phyloP scores from a whole-genome alignment of 2,113 vertebrate genomes.

The Nesoenas mayeri region DNA sequence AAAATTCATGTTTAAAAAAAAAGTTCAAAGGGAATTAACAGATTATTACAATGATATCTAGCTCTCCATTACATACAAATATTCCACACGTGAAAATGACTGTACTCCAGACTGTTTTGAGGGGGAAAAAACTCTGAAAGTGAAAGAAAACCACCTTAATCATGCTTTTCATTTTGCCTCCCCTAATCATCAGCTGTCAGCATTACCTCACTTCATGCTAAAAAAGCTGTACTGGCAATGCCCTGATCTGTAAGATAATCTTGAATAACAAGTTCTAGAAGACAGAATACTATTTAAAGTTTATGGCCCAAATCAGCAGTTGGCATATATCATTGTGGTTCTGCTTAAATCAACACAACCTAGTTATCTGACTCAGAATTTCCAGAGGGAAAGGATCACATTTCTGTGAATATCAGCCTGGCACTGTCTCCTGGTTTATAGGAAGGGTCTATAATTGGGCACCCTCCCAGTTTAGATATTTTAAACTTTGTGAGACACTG shows the following conservation, averaged over 20 bases:
- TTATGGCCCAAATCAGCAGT: neutral
- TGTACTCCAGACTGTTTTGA: neutral
- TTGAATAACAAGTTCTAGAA: neutral
- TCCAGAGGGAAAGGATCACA: slow-evolving; percentile 10
- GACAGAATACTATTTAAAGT: neutral
- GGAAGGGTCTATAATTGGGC: slow-evolving; percentile 13
- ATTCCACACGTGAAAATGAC: neutral
- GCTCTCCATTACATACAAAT: neutral
- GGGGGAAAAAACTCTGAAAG: neutral
- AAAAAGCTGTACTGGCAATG: neutral
- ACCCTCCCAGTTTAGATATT: slow-evolving; percentile 7
- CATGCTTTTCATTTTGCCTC: neutral
- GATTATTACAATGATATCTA: neutral
- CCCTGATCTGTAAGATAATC: neutral
- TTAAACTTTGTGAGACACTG: slow-evolving; percentile 8
- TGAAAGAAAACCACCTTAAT: neutral
- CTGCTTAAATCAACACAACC: neutral
- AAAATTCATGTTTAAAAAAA: neutral
- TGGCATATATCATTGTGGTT: neutral
- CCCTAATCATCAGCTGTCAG: neutral
- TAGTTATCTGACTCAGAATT: slow-evolving; percentile 22
- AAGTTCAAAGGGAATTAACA: neutral
- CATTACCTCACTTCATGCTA: neutral
- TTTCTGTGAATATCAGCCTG: neutral
- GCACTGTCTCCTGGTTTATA: neutral